These are phyloP conservation scores for Petrosia ficiformis DNA, from an alignment of 37 sponge, comb jelly and placozoan genomes.

Conservation along the genomic window DNA sequence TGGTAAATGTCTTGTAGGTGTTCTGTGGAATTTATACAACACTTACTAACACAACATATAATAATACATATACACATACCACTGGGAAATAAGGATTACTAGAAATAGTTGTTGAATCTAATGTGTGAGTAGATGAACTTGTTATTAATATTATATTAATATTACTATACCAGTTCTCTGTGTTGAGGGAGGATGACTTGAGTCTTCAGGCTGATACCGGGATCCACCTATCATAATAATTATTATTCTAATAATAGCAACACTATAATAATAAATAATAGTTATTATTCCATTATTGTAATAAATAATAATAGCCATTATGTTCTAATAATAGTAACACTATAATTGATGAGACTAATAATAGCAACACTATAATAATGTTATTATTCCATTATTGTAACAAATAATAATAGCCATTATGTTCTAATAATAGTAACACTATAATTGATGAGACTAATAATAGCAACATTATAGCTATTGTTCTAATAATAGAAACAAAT, in stretches of 20 bases:
- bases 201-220: constrained; percentile 29
- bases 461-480: no score
- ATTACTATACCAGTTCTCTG: constrained; percentile 1
- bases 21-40: neutral
- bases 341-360: no score
- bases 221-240: constrained; percentile 28
- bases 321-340: no score
- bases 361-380: no score
- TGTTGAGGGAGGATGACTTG: neutral
- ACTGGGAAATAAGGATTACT: neutral
- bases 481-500: neutral
- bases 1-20: constrained; percentile 44
- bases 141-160: no score
- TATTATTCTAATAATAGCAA: no score
- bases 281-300: neutral
- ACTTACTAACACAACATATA: neutral
- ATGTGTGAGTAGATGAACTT: neutral
- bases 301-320: neutral
- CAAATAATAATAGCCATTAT: neutral
- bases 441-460: no score
- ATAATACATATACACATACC: neutral
- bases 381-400: neutral
- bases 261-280: no score
- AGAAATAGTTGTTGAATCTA: neutral
- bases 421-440: no score